Percentiles rank a stretch among this genome's conserved stretches.
phyloP scores from a whole-genome alignment of 2,113 vertebrate genomes.

The Mormyrus lacerda region DNA sequence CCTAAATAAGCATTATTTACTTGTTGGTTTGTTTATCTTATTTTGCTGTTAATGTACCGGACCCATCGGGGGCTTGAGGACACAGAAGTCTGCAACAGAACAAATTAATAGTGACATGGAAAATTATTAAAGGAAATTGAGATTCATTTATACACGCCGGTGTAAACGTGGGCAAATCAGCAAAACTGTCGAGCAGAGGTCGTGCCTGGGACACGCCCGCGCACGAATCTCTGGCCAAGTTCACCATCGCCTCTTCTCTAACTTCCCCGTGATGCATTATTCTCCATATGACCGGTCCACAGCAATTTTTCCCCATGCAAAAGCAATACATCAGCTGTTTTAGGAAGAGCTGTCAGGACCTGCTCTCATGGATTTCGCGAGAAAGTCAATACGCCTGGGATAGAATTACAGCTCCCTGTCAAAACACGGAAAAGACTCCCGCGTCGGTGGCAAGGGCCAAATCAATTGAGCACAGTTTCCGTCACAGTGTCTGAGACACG shows the following conservation, averaged over 20 bases:
- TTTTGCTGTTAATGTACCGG: not conserved
- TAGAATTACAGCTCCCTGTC: conserved; percentile 78
- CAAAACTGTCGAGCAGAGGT: conserved; percentile 65
- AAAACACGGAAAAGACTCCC: conserved; percentile 69
- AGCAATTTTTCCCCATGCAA: conserved; percentile 50
- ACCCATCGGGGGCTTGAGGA: conserved; percentile 7
- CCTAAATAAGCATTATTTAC: not conserved
- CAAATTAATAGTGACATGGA: conserved; percentile 56
- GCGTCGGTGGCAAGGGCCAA: conserved; percentile 67
- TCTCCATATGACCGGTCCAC: conserved; percentile 36
- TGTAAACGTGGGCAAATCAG: conserved; percentile 58
- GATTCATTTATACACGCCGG: conserved; percentile 65
- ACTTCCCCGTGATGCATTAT: conserved; percentile 47
- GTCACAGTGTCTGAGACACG: conserved; percentile 8
- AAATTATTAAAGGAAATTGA: conserved; percentile 80
- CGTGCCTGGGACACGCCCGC: conserved; percentile 51
- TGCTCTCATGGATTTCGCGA: conserved; percentile 60
- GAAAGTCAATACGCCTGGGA: conserved; percentile 68
- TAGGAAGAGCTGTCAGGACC: conserved; percentile 60
- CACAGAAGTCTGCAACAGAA: conserved; percentile 58
- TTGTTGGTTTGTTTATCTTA: conserved; percentile 5
- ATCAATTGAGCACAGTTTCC: conserved; percentile 57
- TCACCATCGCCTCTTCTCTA: conserved; percentile 63
- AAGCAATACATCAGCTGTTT: conserved; percentile 73
- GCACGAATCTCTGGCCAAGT: conserved; percentile 38